Base-by-base conservation (phyloP, 2,888 invertebrate genomes). In the Troides aeacus region DNA sequence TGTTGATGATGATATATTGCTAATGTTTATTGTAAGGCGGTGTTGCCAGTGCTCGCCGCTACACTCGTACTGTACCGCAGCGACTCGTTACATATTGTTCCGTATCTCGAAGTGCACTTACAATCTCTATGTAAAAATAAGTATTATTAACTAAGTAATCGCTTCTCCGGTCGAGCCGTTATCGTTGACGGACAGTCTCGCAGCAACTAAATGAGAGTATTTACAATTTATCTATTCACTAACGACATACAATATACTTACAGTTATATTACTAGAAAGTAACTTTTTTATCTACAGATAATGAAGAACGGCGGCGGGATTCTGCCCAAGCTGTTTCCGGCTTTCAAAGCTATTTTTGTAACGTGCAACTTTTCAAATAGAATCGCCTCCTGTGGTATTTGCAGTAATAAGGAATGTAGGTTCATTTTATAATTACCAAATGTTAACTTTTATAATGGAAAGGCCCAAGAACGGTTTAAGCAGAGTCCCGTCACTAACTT, bases 101-200 rank as follows among this genome's bases (percentile, higher is more conserved):
- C 90, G 78, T 90, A 90, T 88, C 78, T 88, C 85, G 86, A 92
- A 92, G 92, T 92, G 92, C 92, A 92, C 92, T 92, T 92, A 92
- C 84, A 81, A 83, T 80, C 84, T 87, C 85, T 80, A 83, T 85
- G 84, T 87, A 87, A 85, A 81, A 81, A 85, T 84, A 86, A 89
- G 85, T 88, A 89, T 88, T 88, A 84, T 79, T 78, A 84, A 74
- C 74, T 74, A 75, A 87, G 87, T 88, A 85, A 83, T 66, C 79
- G 80, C 76, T 76, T 79, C 84, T 82, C 82, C 81, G 83, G 81
- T 84, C 89, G 90, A 89, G 89, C 84, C 81, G 81, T 76, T 69
- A 57, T 84, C 85, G 90, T 89, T 90, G 84, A 86, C 75, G 79
- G 84, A 85, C 84, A 81, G 83, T 84, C 84, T 84, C 84, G 87